phyloP scores from a whole-genome alignment of 2,888 invertebrate species.

The Orthosia gothica region DNA sequence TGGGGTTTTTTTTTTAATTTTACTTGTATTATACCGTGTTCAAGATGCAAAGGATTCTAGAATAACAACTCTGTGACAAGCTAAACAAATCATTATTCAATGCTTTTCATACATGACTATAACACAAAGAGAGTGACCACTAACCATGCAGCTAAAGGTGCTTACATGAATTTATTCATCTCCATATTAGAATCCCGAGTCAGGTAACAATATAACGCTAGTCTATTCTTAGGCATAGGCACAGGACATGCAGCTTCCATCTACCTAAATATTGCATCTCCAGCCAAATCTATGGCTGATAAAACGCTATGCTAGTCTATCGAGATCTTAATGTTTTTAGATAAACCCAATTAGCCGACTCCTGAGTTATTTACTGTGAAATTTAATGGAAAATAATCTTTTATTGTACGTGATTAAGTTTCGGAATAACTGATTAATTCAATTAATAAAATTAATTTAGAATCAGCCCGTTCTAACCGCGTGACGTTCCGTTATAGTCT shows the following conservation, averaged over 20 bases:
- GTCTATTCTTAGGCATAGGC: slow-evolving; percentile 47
- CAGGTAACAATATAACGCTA: slow-evolving; percentile 44
- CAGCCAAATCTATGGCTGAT: slow-evolving; percentile 71
- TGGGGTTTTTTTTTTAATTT: too few relatives aligned
- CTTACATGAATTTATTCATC: slow-evolving; percentile 48
- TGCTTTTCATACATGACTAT: slow-evolving; percentile 40
- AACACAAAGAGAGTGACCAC: slow-evolving; percentile 46
- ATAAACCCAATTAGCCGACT: slow-evolving; percentile 65
- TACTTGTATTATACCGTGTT: background rate
- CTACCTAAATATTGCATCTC: slow-evolving; percentile 54
- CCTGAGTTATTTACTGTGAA: slow-evolving; percentile 65
- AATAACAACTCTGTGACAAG: background rate
- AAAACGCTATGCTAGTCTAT: slow-evolving; percentile 75
- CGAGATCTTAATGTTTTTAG: slow-evolving; percentile 77
- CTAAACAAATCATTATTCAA: slow-evolving; percentile 33
- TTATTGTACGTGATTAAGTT: slow-evolving; percentile 57
- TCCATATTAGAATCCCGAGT: slow-evolving; percentile 38
- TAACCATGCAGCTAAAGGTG: slow-evolving; percentile 26
- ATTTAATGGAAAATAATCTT: slow-evolving; percentile 56
- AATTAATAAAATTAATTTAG: slow-evolving; percentile 58
- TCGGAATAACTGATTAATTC: slow-evolving; percentile 52
- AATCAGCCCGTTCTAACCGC: slow-evolving; percentile 36
- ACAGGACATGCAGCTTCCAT: slow-evolving; percentile 28
- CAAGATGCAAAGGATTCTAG: background rate
- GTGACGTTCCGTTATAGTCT: slow-evolving; percentile 41